Evolutionary conservation across 2,888 invertebrate species (phyloP), one percentile per base, ranked within the genome.

Genomic region (Pandemis cinnamomeana): DNA sequence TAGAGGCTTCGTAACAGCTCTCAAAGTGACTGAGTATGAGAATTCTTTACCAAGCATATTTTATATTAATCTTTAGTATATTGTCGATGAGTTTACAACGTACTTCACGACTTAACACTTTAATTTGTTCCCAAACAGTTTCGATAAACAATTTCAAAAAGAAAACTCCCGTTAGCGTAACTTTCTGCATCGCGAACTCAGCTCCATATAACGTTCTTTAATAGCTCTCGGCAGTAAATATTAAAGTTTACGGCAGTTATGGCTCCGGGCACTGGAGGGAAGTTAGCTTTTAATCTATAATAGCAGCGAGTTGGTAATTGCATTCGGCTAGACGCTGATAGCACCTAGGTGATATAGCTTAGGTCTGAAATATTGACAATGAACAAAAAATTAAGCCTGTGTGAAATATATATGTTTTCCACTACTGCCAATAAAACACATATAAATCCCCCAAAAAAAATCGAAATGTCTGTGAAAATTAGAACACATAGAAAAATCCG

Each of bases 221-320:
- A 44, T 36, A 53, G 61, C 53, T 62, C 27, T 46, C 27, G 13
- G 67, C 55, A 72, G 53, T 71, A 71, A 72, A 58, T 68, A 68
- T 51, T 36, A 41, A 62, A 72, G 63, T 72, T 72, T 64, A 41
- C 27, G 55, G 41, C 72, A 68, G 63, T 68, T 68, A 68, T 63
- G 42, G 27, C 62, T 15, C 20, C 62, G 13, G 53, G 41, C 20
- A 10, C 42, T 46, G 20, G 7, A 13, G 27, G 63, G 48, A 64
- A 74, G 74, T 72, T 76, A 70, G 64, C 67, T 73, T 72, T 75
- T 76, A 77, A 76, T 77, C 72, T 75, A 67, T 76, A 75, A 75
- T 77, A 71, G 67, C 58, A 73, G 72, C 55, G 64, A 72, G 75
- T 75, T 77, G 60, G 71, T 77, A 75, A 76, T 76, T 77, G 75